Evolutionary conservation across 2,888 invertebrate species (phyloP), one percentile per base, ranked within the genome.

Genomic region (Dolichopus griseipennis): DNA sequence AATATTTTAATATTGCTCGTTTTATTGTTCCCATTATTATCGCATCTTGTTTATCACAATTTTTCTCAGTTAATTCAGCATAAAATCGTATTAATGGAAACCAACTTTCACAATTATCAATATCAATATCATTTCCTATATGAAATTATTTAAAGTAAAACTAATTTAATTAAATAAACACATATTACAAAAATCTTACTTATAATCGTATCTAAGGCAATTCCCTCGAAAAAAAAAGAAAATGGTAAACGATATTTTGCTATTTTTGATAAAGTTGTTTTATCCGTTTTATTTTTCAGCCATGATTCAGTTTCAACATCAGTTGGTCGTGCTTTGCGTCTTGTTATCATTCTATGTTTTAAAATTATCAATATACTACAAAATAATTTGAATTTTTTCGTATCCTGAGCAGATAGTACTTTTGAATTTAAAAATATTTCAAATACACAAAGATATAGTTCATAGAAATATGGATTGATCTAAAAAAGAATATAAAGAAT

Each of bases 401-500:
- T 52, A n/a, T 52, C 52, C 18, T 52, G 5, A 18, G 15, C 52
- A 1, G 79, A 78, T 2, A 78, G 73, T 1, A 75, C 74, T 71
- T 78, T 75, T 8, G 79, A 76, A 68, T 75, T 76, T 65, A 74
- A 75, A 0, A 82, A 73, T n/a, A 82, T 77, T 69, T 81, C 78
- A 61, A 82, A 77, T 12, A 81, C 76, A 69, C 78, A 79, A 37
- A 82, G 73, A 72, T 80, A 82, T 43, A 81, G 72, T 69, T 82
- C 82, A 71, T 82, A 82, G 68, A 82, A 82, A 70, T 82, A 82
- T 4, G 78, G 78, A 71, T 82, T 80, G 33, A 81, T 79, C 80
- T 80, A 41, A 34, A 71, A 67, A 52, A 65, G 22, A 37, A n/a
- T n/a, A n/a, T n/a, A n/a, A n/a, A n/a, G n/a, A n/a, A n/a, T n/a